Evolutionary conservation across 2,888 invertebrate genomes (phyloP), one percentile per base, ranked within the genome.

Genomic region (Tipula confusa): DNA sequence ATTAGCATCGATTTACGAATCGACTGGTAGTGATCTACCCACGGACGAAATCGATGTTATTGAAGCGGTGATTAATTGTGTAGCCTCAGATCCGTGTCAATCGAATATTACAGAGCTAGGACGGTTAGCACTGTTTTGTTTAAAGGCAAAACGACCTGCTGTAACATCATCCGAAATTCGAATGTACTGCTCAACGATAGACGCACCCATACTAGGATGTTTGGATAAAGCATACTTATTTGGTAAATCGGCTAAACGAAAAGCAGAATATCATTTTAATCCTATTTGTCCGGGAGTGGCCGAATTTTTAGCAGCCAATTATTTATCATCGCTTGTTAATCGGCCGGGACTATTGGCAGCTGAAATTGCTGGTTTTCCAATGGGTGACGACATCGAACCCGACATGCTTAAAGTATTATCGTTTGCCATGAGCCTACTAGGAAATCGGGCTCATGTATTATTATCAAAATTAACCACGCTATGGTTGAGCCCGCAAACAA

Each of bases 291-390:
- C 90, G 82, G 89, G 91, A 0, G 89, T 92, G 84, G 89, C 90
- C 15, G 91, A 91, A 85, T 91, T 91, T 86, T 87, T 92, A n/a
- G 90, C 91, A 0, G 91, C 92, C 0, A 91, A 91, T 85, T 92
- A 92, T 86, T 88, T 92, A n/a, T 90, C 91, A 0, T 91, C 91
- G 0, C 88, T 91, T 4, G 90, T 91, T 4, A 90, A 90, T 85
- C 89, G 91, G 85, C 89, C 91, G 0, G 90, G 91, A 82, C 89
- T 91, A 15, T 87, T 92, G 4, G 88, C 91, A 24, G 88, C 90
- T 11, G 92, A 92, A 86, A 87, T 92, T 83, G 87, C 87, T 1
- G 87, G 87, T 0, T 84, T 87, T 6, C 86, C 87, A 15, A 85
- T 87, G 9, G 87, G 86, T 4, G 87, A 87, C 80, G 91, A 92